Percentiles rank a stretch among this genome's conserved stretches.
Evolutionary conservation across 1,140 invertebrate species (phyloP).

Genomic region (Conus ventricosus): DNA sequence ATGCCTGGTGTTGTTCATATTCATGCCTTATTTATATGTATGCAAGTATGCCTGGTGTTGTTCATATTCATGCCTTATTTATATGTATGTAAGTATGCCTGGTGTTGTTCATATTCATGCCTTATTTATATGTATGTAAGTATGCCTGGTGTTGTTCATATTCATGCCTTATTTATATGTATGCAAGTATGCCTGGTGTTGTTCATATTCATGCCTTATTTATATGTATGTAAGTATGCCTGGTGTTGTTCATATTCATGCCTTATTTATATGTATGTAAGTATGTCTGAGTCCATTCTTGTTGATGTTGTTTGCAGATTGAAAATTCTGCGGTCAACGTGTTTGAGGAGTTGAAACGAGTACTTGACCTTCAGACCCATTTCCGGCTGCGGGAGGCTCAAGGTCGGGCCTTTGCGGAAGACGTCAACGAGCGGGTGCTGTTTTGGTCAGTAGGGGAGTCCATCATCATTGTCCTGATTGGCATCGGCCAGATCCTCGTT

Average conservation of each 20-base stretch:
- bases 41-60: too few species aligned
- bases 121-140: too few species aligned
- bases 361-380: slow-evolving; percentile 97
- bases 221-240: background rate
- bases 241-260: background rate
- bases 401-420: slow-evolving; percentile 94
- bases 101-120: too few species aligned
- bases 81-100: too few species aligned
- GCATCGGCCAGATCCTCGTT: slow-evolving; percentile 91
- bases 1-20: too few species aligned
- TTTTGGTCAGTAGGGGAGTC: slow-evolving; percentile 95
- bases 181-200: background rate
- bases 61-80: too few species aligned
- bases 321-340: slow-evolving; percentile 93
- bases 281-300: too few species aligned
- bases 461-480: slow-evolving; percentile 87
- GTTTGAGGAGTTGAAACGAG: slow-evolving; percentile 90
- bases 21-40: too few species aligned
- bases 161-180: background rate
- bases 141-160: background rate
- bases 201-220: too few species aligned
- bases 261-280: background rate
- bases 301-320: slow-evolving; percentile 80
- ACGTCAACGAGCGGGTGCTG: slow-evolving; percentile 94
- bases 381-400: slow-evolving; percentile 94